phyloP scores from a whole-genome alignment of 2,888 invertebrate genomes.

The Parelbella ahira region DNA sequence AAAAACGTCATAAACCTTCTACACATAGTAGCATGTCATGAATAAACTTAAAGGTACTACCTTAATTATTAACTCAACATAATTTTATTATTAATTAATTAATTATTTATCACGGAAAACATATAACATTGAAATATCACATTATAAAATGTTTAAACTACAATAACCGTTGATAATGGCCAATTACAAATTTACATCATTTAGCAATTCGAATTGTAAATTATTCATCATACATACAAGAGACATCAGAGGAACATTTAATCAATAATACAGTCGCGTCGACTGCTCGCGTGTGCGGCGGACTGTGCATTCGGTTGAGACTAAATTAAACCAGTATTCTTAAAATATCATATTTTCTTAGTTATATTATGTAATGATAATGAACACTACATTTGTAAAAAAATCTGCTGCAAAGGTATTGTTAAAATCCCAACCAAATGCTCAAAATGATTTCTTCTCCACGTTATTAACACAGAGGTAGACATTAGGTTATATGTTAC shows the following conservation, averaged over 20 bases:
- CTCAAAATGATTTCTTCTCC: background rate
- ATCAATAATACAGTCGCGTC: slow-evolving; percentile 15
- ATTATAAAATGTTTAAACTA: slow-evolving; percentile 68
- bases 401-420: background rate
- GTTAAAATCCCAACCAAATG: no score
- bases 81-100: slow-evolving; percentile 52
- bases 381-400: background rate
- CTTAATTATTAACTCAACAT: slow-evolving; percentile 57
- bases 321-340: no score
- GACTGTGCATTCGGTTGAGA: no score
- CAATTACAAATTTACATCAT: slow-evolving; percentile 41
- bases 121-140: slow-evolving; percentile 79
- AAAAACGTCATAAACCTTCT: slow-evolving; percentile 37
- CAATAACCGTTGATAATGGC: slow-evolving; percentile 61
- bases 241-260: slow-evolving; percentile 43
- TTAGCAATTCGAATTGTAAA: slow-evolving; percentile 34
- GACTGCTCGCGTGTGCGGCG: no score
- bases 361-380: no score
- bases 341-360: no score
- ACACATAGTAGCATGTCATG: slow-evolving; percentile 56
- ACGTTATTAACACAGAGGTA: slow-evolving; percentile 6
- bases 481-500: slow-evolving; percentile 5
- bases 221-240: slow-evolving; percentile 29
- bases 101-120: slow-evolving; percentile 62
- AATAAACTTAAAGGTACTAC: slow-evolving; percentile 58